These are phyloP conservation scores for Odocoileus virginianus DNA, from an alignment of 2,113 vertebrate species.

Conservation along the genomic window DNA sequence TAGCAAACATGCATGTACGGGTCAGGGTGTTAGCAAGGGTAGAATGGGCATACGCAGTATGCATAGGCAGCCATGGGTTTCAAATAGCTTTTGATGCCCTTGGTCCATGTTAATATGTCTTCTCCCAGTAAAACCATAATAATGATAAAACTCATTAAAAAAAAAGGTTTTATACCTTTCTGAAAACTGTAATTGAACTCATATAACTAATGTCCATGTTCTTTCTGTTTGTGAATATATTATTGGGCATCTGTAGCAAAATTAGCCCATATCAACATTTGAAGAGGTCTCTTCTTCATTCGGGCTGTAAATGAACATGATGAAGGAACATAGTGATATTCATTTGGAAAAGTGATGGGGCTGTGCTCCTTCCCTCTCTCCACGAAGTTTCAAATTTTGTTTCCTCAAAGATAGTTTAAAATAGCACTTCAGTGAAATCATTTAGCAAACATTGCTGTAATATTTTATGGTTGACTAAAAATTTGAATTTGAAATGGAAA, in stretches of 20 bases:
- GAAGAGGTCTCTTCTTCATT: background rate
- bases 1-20: accelerated
- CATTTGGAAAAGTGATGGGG: background rate
- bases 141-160: background rate
- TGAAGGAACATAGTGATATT: background rate
- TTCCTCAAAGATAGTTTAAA: background rate
- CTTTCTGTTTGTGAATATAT: background rate
- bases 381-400: background rate
- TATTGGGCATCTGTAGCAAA: background rate
- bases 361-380: background rate
- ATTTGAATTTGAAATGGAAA: constrained; percentile 46
- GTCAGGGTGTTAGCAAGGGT: background rate
- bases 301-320: background rate
- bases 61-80: accelerated
- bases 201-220: background rate
- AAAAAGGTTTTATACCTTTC: background rate
- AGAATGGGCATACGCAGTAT: too few relatives aligned
- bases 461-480: background rate
- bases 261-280: background rate
- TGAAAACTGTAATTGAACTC: background rate
- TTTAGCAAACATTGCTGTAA: constrained; percentile 17
- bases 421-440: background rate
- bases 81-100: background rate
- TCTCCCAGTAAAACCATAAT: background rate
- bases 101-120: background rate